These are phyloP conservation scores for Mustela nigripes DNA, from an alignment of 2,113 vertebrate species.

Conservation along the genomic window DNA sequence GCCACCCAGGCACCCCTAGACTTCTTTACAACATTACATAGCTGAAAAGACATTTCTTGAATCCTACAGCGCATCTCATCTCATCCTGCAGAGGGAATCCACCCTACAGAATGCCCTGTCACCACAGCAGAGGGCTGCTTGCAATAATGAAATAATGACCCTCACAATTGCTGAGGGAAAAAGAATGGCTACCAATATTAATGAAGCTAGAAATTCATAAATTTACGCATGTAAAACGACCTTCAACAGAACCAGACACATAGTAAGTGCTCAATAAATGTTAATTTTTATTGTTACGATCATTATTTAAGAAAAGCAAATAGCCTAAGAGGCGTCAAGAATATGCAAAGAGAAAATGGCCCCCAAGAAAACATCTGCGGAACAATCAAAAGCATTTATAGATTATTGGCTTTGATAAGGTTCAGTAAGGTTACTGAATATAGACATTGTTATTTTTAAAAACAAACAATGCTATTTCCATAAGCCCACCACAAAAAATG, in stretches of 20 bases:
- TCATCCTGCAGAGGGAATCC: not conserved
- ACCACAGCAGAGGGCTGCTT: not conserved
- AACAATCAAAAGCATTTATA: not conserved
- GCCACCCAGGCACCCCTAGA: not conserved
- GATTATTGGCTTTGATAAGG: not conserved
- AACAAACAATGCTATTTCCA: not conserved
- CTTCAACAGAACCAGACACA: not conserved
- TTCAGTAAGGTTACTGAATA: not conserved
- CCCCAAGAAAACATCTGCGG: not conserved
- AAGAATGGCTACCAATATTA: not conserved
- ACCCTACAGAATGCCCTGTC: not conserved
- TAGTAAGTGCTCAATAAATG: not conserved
- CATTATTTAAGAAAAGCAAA: not conserved
- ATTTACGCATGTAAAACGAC: not conserved
- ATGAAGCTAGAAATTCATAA: not conserved
- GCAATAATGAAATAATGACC: not conserved
- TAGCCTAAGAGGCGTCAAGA: not conserved
- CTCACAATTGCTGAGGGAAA: conserved; percentile 3
- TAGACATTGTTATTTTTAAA: not conserved
- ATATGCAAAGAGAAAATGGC: not conserved
- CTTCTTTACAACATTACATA: not conserved
- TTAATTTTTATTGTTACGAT: not conserved
- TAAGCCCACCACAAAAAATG: not conserved
- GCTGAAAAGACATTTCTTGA: not conserved
- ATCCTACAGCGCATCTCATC: not conserved